These are phyloP conservation scores for Callopanchax toddi DNA, from an alignment of 2,113 vertebrate genomes.

Conservation along the genomic window DNA sequence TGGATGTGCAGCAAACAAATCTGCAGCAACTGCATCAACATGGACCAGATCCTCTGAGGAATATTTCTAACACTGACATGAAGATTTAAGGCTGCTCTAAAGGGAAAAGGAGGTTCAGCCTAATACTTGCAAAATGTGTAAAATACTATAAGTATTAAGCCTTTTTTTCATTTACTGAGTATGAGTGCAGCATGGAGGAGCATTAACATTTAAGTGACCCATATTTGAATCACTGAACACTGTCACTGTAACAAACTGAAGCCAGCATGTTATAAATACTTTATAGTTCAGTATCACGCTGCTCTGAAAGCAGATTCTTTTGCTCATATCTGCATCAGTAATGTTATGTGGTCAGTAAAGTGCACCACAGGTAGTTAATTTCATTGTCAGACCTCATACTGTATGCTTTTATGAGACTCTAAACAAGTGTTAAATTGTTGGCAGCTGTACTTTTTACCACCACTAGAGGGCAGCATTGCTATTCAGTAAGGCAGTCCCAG, in stretches of 20 bases:
- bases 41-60: no score
- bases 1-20: no score
- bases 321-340: neutral
- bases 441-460: neutral
- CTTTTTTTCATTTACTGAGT: no score
- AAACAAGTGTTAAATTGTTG: neutral
- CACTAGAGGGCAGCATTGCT: conserved; percentile 73
- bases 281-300: neutral
- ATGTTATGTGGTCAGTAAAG: conserved; percentile 6
- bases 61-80: no score
- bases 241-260: neutral
- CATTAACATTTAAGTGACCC: neutral
- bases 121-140: no score
- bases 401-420: no score
- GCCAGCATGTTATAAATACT: neutral
- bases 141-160: no score
- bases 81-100: no score
- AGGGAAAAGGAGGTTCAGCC: no score
- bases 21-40: no score
- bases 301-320: neutral
- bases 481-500: conserved; percentile 12
- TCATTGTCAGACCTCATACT: conserved; percentile 6
- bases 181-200: neutral
- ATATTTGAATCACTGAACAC: no score
- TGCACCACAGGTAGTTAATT: neutral